Percentiles rank a stretch among this genome's conserved stretches.
phyloP scores from a whole-genome alignment of 2,888 invertebrate species.

The Camptogramma bilineatum region DNA sequence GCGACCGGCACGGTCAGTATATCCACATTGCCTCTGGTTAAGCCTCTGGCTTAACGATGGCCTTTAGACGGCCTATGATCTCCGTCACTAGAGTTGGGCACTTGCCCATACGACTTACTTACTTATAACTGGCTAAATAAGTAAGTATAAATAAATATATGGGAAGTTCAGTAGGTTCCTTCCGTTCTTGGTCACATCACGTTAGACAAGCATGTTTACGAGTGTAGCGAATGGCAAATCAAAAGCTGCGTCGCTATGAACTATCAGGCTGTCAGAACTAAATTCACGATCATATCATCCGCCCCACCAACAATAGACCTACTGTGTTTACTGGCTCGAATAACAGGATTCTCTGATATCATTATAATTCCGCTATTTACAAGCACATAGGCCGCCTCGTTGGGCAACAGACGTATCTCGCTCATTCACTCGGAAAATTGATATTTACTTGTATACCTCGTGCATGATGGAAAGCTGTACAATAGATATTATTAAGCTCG shows the following conservation, averaged over 20 bases:
- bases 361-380: conserved; percentile 27
- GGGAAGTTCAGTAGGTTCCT: no score
- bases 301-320: conserved; percentile 10
- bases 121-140: no score
- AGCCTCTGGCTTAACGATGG: no score
- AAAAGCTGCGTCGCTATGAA: neutral
- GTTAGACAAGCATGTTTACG: no score
- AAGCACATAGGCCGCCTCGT: conserved; percentile 21
- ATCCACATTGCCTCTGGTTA: no score
- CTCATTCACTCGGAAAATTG: conserved; percentile 26
- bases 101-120: no score
- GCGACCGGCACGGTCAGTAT: conserved; percentile 87
- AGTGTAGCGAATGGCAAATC: neutral
- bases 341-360: conserved; percentile 28
- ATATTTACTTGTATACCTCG: conserved; percentile 26
- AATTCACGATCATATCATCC: conserved; percentile 16
- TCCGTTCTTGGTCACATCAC: no score
- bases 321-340: conserved; percentile 23
- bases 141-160: no score
- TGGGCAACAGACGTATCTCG: conserved; percentile 26
- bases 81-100: no score
- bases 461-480: conserved; percentile 11
- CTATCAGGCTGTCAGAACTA: neutral
- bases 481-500: neutral
- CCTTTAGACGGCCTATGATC: no score